Conservation (phyloP, 2,113 vertebrate species). For the Tetraodon nigroviridis region DNA sequence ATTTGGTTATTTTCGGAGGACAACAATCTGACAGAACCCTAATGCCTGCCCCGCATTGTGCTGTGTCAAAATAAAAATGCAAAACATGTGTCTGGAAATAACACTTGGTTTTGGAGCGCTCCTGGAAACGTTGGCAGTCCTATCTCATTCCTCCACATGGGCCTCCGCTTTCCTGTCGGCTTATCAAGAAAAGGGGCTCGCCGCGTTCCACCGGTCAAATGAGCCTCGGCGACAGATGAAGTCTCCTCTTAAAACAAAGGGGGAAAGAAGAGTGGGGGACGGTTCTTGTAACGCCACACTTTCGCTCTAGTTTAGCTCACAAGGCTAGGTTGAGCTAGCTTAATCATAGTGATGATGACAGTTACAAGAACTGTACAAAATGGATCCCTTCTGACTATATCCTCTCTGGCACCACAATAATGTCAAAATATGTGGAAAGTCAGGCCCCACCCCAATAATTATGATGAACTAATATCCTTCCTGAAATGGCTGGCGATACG, state of each 20-base stretch:
- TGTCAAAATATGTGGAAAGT: slow-evolving; percentile 21
- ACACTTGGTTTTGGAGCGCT: slow-evolving; percentile 35
- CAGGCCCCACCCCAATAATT: background rate
- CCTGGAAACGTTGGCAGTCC: slow-evolving; percentile 56
- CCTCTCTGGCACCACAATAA: slow-evolving; percentile 11
- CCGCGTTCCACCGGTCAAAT: slow-evolving; percentile 56
- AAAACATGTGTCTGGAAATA: slow-evolving; percentile 17
- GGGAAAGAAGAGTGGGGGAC: slow-evolving; percentile 13
- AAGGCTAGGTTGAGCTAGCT: background rate
- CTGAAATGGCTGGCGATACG: slow-evolving; percentile 15
- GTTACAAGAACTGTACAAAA: slow-evolving; percentile 10
- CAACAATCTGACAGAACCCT: background rate
- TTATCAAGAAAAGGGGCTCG: slow-evolving; percentile 59
- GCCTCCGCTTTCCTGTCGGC: slow-evolving; percentile 66
- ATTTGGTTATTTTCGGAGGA: background rate
- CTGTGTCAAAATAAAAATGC: slow-evolving; percentile 14
- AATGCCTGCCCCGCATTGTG: slow-evolving; percentile 15
- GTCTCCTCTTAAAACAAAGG: slow-evolving; percentile 61
- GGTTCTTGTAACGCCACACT: background rate
- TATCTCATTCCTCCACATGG: slow-evolving; percentile 69
- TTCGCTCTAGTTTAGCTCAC: slow-evolving; percentile 1
- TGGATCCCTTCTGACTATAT: slow-evolving; percentile 21
- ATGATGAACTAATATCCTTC: slow-evolving; percentile 32
- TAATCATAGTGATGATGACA: background rate
- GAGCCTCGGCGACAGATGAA: slow-evolving; percentile 55